Evolutionary conservation across 2,113 vertebrate genomes (phyloP).

Genomic region (mouse (Mus musculus)): GRCm39 chr4:54354501-54355000

Average conservation of each 20-base stretch:
- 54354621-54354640: constrained; percentile 82
- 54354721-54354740: constrained; percentile 71
- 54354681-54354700: constrained; percentile 77
- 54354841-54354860: constrained; percentile 16
- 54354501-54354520: constrained; percentile 84
- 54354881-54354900: background rate
- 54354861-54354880: background rate
- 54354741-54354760: constrained; percentile 63
- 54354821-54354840: constrained; percentile 12
- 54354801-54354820: constrained; percentile 2
- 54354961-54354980: constrained; percentile 2
- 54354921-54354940: constrained; percentile 36
- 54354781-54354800: constrained; percentile 11
- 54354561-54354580: constrained; percentile 84
- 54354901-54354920: constrained; percentile 38
- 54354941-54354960: background rate
- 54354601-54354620: constrained; percentile 83
- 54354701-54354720: constrained; percentile 81
- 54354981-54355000: constrained; percentile 1
- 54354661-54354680: constrained; percentile 80
- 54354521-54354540: constrained; percentile 85
- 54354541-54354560: constrained; percentile 85
- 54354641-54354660: constrained; percentile 82
- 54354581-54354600: constrained; percentile 84
- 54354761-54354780: constrained; percentile 66